Conservation (phyloP, 2,888 invertebrate genomes). For the Eurytoma californica region DNA sequence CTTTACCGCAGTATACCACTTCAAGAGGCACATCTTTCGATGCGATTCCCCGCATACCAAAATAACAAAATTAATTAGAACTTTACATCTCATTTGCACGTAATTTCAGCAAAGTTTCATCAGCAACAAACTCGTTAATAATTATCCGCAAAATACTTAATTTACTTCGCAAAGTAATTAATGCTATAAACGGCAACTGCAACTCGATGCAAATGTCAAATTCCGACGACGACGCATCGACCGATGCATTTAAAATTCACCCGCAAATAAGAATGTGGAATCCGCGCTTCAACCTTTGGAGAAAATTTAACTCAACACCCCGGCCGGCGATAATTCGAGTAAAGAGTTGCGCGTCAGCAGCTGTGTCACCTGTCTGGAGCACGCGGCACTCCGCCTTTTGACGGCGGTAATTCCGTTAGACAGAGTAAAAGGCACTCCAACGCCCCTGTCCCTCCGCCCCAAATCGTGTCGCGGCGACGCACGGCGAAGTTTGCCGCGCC, state of each 20-base stretch:
- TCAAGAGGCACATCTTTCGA: background rate
- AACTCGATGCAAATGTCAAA: background rate
- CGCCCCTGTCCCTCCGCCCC: background rate
- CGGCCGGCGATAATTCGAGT: background rate
- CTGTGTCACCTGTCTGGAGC: slow-evolving; percentile 37
- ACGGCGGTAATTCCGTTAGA: slow-evolving; percentile 31
- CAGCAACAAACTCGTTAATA: background rate
- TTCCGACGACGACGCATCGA: too few relatives aligned
- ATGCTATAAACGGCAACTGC: background rate
- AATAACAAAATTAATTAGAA: slow-evolving; percentile 5
- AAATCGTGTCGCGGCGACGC: slow-evolving; percentile 18
- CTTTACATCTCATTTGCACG: background rate
- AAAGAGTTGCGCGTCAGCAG: slow-evolving; percentile 7
- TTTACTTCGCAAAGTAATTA: background rate
- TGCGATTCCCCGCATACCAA: background rate
- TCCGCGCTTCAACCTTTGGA: too few relatives aligned
- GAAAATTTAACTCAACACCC: too few relatives aligned
- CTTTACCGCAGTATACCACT: background rate
- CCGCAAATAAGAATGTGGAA: too few relatives aligned
- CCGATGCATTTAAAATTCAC: too few relatives aligned
- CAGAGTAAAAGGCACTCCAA: slow-evolving; percentile 39
- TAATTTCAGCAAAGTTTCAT: background rate
- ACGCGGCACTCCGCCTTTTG: slow-evolving; percentile 35
- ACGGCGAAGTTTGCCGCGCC: background rate
- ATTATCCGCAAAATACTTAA: background rate